Percentiles rank a stretch among this genome's conserved stretches.
phyloP scores from a whole-genome alignment of 2,113 vertebrate species.

The Pelmatolapia mariae region DNA sequence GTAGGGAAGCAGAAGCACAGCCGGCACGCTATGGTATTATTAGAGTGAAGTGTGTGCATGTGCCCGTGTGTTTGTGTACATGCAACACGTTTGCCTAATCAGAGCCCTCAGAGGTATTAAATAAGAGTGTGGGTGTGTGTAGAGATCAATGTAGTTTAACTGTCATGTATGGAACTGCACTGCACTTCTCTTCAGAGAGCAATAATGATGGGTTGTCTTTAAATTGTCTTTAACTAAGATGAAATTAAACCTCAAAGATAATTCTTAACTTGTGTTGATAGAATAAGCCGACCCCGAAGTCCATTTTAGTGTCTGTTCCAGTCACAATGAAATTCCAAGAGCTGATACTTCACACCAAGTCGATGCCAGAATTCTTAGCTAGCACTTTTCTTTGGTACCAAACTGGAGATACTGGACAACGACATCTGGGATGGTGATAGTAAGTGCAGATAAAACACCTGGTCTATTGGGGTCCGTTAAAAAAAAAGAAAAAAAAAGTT shows the following conservation, averaged over 20 bases:
- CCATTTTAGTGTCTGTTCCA: background rate
- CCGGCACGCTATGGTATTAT: slow-evolving; percentile 34
- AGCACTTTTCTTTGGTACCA: background rate
- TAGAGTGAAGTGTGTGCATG: background rate
- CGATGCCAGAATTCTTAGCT: background rate
- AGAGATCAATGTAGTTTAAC: background rate
- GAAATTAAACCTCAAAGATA: background rate
- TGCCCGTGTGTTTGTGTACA: background rate
- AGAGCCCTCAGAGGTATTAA: background rate
- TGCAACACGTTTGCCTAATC: slow-evolving; percentile 1
- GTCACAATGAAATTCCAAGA: background rate
- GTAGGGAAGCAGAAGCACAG: background rate
- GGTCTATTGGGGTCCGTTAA: background rate
- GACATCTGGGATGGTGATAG: background rate
- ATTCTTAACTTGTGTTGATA: background rate
- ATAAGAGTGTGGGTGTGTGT: background rate
- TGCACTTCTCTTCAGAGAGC: background rate
- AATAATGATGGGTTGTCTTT: background rate
- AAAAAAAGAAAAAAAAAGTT: background rate
- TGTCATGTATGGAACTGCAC: background rate
- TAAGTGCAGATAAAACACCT: background rate
- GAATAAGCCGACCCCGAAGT: background rate
- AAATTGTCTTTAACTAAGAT: background rate
- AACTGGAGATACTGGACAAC: background rate
- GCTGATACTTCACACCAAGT: background rate